phyloP scores from a whole-genome alignment of 2,113 vertebrate genomes.

The Pygoscelis antarcticus region DNA sequence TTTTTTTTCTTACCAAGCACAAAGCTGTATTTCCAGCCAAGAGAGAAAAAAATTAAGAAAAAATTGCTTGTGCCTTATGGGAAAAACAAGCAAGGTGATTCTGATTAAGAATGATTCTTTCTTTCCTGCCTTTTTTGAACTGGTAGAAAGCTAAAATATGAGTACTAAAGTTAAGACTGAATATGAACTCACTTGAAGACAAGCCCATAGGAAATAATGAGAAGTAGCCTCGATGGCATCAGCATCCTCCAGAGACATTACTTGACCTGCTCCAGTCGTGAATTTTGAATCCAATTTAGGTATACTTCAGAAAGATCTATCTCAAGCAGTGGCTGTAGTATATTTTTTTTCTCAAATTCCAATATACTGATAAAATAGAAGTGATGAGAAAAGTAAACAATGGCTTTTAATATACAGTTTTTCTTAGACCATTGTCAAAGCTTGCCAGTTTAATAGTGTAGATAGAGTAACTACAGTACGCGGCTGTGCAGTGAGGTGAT shows the following conservation, averaged over 20 bases:
- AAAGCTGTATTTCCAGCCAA: neutral
- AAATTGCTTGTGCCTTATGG: neutral
- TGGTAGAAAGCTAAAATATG: neutral
- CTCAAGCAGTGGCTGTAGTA: neutral
- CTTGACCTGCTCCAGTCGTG: neutral
- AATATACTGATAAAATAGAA: conserved; percentile 12
- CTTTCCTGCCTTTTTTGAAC: neutral
- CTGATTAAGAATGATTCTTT: neutral
- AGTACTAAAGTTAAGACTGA: neutral
- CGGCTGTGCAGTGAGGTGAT: neutral
- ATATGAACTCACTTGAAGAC: neutral
- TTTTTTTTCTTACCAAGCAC: neutral
- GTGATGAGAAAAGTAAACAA: neutral
- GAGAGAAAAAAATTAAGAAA: neutral
- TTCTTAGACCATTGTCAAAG: neutral
- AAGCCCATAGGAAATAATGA: neutral
- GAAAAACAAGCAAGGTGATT: neutral
- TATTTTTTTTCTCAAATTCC: conserved; percentile 44
- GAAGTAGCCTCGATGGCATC: neutral
- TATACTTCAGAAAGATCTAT: neutral
- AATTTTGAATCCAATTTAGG: conserved; percentile 26
- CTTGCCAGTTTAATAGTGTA: neutral
- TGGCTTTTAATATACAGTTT: neutral
- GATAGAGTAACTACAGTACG: neutral
- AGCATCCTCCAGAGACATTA: neutral